phyloP scores from a whole-genome alignment of 2,888 invertebrate species.

The Dasysyrphus albostriatus region DNA sequence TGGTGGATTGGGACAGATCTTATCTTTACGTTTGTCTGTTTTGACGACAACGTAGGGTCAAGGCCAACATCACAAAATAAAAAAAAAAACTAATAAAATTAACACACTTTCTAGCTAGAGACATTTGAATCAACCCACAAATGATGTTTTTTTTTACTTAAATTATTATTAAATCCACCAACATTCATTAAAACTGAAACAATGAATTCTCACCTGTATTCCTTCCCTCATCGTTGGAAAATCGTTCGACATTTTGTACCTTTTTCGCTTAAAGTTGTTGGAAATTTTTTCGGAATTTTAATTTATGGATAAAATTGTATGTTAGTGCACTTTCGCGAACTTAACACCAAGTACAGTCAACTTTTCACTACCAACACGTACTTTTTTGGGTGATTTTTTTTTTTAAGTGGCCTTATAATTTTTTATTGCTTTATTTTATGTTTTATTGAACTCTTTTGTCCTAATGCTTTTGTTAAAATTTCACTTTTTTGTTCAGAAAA shows the following conservation, averaged over 20 bases:
- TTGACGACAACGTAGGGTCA: background rate
- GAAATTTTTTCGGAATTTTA: background rate
- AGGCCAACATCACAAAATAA: background rate
- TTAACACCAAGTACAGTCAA: constrained; percentile 3
- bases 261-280: background rate
- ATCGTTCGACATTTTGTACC: constrained; percentile 43
- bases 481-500: background rate
- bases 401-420: background rate
- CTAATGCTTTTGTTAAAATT: background rate
- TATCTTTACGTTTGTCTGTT: background rate
- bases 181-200: background rate
- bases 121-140: background rate
- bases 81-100: background rate
- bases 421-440: background rate
- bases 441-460: background rate
- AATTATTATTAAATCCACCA: background rate
- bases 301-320: constrained; percentile 11
- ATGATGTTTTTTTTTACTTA: background rate
- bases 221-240: constrained; percentile 22
- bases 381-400: background rate
- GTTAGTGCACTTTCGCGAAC: constrained; percentile 9
- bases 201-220: constrained; percentile 51
- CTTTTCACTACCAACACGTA: background rate
- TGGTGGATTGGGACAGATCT: background rate
- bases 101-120: background rate